Conservation (phyloP, 2,888 invertebrate species). For the Oeneis ivallda region DNA sequence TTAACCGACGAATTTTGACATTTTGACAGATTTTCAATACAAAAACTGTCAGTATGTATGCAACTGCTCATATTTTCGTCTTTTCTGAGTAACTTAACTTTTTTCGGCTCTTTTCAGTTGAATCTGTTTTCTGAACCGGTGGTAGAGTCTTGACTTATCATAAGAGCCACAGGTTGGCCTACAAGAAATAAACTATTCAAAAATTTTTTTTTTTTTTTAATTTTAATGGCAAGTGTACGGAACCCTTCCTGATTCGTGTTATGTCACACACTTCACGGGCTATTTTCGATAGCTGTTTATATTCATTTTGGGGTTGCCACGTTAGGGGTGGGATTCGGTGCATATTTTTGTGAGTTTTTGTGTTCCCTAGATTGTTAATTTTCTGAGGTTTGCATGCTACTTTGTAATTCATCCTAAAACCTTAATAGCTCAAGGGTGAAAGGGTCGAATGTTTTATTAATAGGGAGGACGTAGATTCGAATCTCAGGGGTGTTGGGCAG, state of each 20-base stretch:
- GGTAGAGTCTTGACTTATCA: no score
- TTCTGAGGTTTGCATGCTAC: constrained; percentile 10
- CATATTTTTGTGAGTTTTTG: constrained; percentile 23
- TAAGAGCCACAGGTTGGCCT: no score
- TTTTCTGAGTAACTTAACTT: no score
- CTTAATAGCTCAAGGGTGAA: constrained; percentile 2
- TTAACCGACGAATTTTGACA: no score
- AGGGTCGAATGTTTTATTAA: background rate
- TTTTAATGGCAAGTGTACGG: background rate
- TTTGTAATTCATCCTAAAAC: constrained; percentile 12
- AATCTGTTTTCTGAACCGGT: no score
- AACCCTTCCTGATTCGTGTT: background rate
- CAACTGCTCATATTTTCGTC: no score
- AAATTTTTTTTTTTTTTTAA: no score
- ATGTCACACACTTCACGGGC: background rate
- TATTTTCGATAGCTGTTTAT: constrained; percentile 27
- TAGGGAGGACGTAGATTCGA: background rate
- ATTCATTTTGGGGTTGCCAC: constrained; percentile 35
- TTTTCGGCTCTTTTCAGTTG: no score
- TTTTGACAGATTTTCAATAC: no score
- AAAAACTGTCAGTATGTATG: no score
- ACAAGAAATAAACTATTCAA: no score
- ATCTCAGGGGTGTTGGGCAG: background rate
- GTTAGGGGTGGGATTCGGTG: constrained; percentile 26
- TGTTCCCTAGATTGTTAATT: constrained; percentile 23